Evolutionary conservation across 1,140 invertebrate genomes (phyloP).

Genomic region (Reticulitermes speratus): DNA sequence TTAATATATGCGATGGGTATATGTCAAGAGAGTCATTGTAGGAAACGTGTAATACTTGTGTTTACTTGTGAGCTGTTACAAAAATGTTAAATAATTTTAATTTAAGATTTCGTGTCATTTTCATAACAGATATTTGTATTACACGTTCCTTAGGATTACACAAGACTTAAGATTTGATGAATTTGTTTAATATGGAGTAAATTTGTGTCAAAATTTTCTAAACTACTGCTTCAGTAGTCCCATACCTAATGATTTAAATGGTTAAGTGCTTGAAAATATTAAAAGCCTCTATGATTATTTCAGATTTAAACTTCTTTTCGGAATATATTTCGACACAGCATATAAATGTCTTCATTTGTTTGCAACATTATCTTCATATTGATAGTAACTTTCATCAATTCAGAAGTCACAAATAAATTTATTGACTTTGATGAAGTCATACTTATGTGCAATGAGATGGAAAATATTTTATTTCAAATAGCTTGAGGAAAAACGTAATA

Average conservation of each 20-base stretch:
- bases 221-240: background rate
- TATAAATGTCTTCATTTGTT: background rate
- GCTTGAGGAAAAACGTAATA: background rate
- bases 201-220: background rate
- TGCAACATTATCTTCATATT: background rate
- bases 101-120: background rate
- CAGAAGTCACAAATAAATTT: background rate
- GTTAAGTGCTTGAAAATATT: too few species aligned
- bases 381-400: background rate
- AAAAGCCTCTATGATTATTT: too few species aligned
- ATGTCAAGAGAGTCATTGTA: background rate
- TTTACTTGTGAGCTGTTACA: background rate
- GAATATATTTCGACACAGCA: too few species aligned
- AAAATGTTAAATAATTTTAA: background rate
- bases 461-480: background rate
- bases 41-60: background rate
- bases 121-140: background rate
- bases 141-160: background rate
- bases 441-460: background rate
- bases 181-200: background rate
- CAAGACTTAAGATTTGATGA: background rate
- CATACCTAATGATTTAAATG: too few species aligned
- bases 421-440: background rate
- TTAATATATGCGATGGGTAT: background rate
- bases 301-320: too few species aligned